Evolutionary conservation across 2,113 vertebrate species (phyloP).

Genomic region (Oncorhynchus tshawytscha): DNA sequence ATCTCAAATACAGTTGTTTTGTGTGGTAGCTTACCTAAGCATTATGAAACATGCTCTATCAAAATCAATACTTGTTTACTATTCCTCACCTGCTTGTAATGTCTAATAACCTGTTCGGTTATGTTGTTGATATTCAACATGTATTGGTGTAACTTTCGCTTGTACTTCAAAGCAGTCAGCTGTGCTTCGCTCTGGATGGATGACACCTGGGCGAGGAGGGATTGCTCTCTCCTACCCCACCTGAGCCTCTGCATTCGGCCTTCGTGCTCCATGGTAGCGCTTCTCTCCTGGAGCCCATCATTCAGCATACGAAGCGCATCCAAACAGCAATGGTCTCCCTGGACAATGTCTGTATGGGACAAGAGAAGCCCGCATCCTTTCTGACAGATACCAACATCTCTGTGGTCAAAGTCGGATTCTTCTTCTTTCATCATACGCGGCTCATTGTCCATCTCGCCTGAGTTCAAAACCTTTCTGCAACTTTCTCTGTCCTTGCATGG

Average conservation of each 20-base stretch:
- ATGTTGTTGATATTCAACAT: constrained; percentile 71
- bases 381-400: constrained; percentile 36
- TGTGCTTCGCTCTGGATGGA: constrained; percentile 75
- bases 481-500: background rate
- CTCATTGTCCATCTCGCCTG: constrained; percentile 38
- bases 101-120: constrained; percentile 59
- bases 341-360: constrained; percentile 1
- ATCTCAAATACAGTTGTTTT: background rate
- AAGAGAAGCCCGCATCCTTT: constrained; percentile 54
- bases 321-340: constrained; percentile 54
- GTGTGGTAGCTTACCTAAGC: too few species aligned
- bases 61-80: background rate
- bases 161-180: constrained; percentile 73
- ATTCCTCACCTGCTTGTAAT: constrained; percentile 69
- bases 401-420: constrained; percentile 12
- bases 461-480: background rate
- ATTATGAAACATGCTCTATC: too few species aligned
- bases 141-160: constrained; percentile 69
- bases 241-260: constrained; percentile 57
- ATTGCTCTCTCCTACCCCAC: constrained; percentile 70
- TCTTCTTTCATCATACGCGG: background rate
- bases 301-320: constrained; percentile 49
- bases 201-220: constrained; percentile 69
- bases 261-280: constrained; percentile 52
- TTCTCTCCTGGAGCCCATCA: constrained; percentile 48